Conservation (phyloP, 2,888 invertebrate genomes). For the Tinea trinotella region DNA sequence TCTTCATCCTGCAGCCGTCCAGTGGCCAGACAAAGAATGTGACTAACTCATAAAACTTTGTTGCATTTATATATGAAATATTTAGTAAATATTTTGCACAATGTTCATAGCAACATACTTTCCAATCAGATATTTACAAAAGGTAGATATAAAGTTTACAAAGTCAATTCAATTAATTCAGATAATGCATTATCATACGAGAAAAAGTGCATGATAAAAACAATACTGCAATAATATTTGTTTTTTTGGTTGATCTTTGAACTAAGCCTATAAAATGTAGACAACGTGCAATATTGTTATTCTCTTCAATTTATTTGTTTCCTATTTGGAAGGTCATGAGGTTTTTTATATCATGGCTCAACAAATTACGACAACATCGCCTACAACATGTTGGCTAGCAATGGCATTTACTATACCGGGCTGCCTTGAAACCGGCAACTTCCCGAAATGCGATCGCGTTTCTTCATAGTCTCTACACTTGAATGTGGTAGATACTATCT, state of each 20-base stretch:
- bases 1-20: background rate
- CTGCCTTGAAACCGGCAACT: no score
- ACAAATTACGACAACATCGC: no score
- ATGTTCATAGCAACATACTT: background rate
- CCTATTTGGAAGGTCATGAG: no score
- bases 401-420: no score
- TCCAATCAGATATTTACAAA: background rate
- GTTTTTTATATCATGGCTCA: no score
- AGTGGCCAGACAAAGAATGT: background rate
- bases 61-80: background rate
- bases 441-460: no score
- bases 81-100: background rate
- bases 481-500: no score
- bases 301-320: no score
- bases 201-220: constrained; percentile 1
- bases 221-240: constrained; percentile 5
- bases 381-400: no score
- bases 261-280: background rate
- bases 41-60: background rate
- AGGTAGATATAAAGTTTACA: background rate
- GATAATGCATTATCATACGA: constrained; percentile 10
- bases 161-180: background rate
- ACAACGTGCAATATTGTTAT: no score
- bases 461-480: no score
- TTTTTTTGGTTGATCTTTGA: background rate